Base-by-base conservation (phyloP, 2,113 vertebrate species). In the Tringa solitaria region DNA sequence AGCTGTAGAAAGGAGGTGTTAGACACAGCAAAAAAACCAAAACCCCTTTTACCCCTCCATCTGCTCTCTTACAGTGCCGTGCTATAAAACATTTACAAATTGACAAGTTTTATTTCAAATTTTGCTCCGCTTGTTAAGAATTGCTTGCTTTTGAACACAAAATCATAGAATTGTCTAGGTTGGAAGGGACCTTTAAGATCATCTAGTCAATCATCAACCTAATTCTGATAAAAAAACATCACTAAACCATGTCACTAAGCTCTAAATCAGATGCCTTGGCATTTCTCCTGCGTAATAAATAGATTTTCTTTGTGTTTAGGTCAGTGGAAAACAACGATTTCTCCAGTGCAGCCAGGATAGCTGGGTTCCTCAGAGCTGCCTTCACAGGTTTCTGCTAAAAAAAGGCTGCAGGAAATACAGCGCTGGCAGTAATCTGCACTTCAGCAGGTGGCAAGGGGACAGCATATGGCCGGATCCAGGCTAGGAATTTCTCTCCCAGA, bases 21-120 rank as follows among this genome's bases (percentile, higher is more conserved):
- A 92, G 90, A 85, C 91, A 60, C 64, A 95, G 94, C 48, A 76
- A 82, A 90, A 77, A 46, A 46, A 17, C 2, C 68, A 15, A 90
- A 59, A 13, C 65, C 88, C 93, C 88, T 82, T 68, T 76, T 79
- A 83, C 85, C 76, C 82, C 87, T 79, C 95, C 78, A 30, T 84
- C 94, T 95, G 95, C 87, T 86, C 7, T 73, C 89, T 93, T 35
- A 13, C 70, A 79, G 84, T 28, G 82, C 87, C 30, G 53, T 6
- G 57, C 89, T 70, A 64, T 61, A 82, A 84, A 94, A 84, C 74
- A 76, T 89, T 74, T 63, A 75, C 68, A 68, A 64, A 87, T 75
- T 21, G 65, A 83, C 33, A 37, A 20, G 45, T 35, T 82, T 84
- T 22, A 64, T 48, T 81, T 72, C 74, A 43, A 26, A 56, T 81